Evolutionary conservation across 2,888 invertebrate genomes (phyloP), one percentile per base, ranked within the genome.

Genomic region (Eristalis pertinax): DNA sequence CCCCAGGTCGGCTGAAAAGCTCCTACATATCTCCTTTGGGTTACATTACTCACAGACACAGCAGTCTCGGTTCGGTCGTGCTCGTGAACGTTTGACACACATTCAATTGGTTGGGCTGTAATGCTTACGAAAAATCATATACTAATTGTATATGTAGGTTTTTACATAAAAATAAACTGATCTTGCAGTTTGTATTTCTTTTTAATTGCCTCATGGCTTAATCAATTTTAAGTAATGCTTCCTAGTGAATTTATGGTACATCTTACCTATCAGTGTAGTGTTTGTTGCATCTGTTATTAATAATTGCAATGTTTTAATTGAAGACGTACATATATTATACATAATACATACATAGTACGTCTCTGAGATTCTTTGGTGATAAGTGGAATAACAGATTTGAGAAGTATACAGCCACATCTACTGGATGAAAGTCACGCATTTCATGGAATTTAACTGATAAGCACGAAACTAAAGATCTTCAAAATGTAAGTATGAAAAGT

Each of bases 21-120:
- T 87, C 79, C 82, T 75, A 50, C 50, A 50, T 19, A 67, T 75
- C 68, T 87, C 86, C 86, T 83, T 78, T 64, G 38, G 69, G 65
- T 76, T 83, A 77, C 74, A 76, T 77, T 87, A 63, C 79, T 76
- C 75, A 50, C 77, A 63, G 75, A 75, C 75, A 69, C 56, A 79
- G 58, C 83, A 87, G 87, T 88, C 80, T 79, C 65, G 60, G 29
- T 74, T 84, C 60, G 84, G 76, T 77, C 84, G 87, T 68, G 87
- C 19, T 84, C 69, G 87, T n/a, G 87, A 72, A 38, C 72, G 83
- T 75, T 78, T 72, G 83, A 32, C 69, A 50, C 19, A 50, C 19
- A 50, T 50, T 50, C 50, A 19, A 50, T n/a, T 50, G 50, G 7
- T 19, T 50, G 50, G 19, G 50, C 10, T 50, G 19, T 50, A 50